Evolutionary conservation across 2,113 vertebrate species (phyloP), one percentile per base, ranked within the genome.

Genomic region (Limanda limanda): DNA sequence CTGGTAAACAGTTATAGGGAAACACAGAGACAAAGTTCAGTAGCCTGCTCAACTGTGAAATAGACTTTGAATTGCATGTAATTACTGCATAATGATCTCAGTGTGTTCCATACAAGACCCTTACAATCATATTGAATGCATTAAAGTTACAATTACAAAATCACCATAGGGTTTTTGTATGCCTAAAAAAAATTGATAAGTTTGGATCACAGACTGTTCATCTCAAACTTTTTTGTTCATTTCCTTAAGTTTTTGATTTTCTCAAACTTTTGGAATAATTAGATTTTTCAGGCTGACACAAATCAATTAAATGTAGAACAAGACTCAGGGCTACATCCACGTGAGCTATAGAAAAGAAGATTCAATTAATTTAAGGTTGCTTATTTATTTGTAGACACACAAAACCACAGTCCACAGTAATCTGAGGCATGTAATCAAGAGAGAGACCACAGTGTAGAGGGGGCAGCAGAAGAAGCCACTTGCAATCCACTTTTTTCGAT

Each of bases 31-130:
- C 79, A 85, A 78, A 87, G 83, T 84, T 86, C 83, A 79, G 78
- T 75, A 23, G 83, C 59, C 74, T 86, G 75, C 81, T 91, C 85
- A 85, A 75, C 89, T 91, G 90, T 91, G 74, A 92, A 91, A 91
- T 90, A 85, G 85, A 88, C 80, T 87, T 82, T 58, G 88, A 85
- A 90, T 89, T 84, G 70, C 65, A 73, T 20, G 42, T 89, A 91
- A 92, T 92, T 86, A 84, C 77, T 82, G 67, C 74, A 84, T 91
- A 88, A 90, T 91, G 77, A 89, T 71, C 68, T 48, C 70, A 80
- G 79, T 78, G 63, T n/a, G 25, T 84, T 91, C 70, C 67, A 76
- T 78, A 83, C 73, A 71, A 72, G 81, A 77, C 68, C 77, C 52
- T 55, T 47, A 86, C 72, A 83, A 86, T 89, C 52, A 79, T 71